Evolutionary conservation across 2,113 vertebrate genomes (phyloP).

Genomic region (Larimichthys crocea): DNA sequence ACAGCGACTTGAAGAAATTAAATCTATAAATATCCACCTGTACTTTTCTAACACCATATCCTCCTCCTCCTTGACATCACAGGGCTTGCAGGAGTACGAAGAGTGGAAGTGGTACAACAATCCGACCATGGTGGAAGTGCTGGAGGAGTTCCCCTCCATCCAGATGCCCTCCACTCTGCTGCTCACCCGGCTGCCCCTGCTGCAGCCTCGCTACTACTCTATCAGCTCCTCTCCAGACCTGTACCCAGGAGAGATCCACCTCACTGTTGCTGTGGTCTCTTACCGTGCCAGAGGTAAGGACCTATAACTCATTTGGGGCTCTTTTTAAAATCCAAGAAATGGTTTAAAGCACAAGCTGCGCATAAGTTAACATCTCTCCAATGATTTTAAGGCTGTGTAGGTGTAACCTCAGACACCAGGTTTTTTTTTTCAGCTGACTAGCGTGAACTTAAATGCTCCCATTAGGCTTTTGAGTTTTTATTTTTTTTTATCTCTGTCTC

Average conservation of each 20-base stretch:
- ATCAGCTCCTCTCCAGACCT: slow-evolving; percentile 97
- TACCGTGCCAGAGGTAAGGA: slow-evolving; percentile 91
- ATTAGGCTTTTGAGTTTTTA: neutral
- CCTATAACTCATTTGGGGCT: neutral
- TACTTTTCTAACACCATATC: neutral
- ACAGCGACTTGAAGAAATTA: neutral
- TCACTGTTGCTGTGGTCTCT: slow-evolving; percentile 96
- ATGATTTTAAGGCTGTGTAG: slow-evolving; percentile 10
- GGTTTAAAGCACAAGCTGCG: neutral
- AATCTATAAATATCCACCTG: neutral
- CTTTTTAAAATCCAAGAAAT: neutral
- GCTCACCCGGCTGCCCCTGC: slow-evolving; percentile 94
- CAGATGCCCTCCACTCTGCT: slow-evolving; percentile 95
- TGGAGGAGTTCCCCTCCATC: slow-evolving; percentile 95
- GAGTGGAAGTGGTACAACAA: slow-evolving; percentile 99
- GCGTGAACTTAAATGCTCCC: neutral
- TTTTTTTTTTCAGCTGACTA: neutral
- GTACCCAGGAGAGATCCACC: slow-evolving; percentile 93
- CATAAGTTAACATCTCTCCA: neutral
- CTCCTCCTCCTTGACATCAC: slow-evolving; percentile 3
- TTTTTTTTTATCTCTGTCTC: neutral
- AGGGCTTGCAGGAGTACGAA: slow-evolving; percentile 98
- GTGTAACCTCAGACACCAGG: neutral
- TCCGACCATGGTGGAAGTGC: slow-evolving; percentile 93
- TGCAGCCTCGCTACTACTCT: slow-evolving; percentile 97